phyloP scores from a whole-genome alignment of 2,888 invertebrate species.

The Drosophila paramelanica region DNA sequence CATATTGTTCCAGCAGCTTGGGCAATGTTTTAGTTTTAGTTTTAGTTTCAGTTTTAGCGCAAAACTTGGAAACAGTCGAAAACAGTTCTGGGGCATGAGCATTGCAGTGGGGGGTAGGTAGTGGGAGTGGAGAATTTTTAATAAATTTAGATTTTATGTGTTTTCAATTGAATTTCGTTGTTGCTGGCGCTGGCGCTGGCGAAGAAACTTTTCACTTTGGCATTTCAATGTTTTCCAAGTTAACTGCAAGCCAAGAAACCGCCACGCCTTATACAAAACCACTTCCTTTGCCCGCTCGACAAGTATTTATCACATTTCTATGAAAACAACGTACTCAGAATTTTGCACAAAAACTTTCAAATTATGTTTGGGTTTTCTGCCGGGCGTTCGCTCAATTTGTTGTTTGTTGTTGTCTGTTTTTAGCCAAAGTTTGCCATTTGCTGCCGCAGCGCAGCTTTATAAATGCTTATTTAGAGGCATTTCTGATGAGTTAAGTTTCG shows the following conservation, averaged over 20 bases:
- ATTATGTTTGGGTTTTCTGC: conserved; percentile 67
- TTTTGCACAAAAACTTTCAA: conserved; percentile 71
- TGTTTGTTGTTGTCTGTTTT: conserved; percentile 36
- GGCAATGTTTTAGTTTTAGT: conserved; percentile 52
- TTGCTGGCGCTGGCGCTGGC: conserved; percentile 20
- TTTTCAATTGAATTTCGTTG: conserved; percentile 75
- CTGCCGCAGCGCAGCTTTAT: conserved; percentile 67
- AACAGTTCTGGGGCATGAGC: conserved; percentile 28
- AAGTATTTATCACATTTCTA: conserved; percentile 79
- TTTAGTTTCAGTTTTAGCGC: conserved; percentile 35
- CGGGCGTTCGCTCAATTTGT: conserved; percentile 31
- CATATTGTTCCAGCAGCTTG: conserved; percentile 56
- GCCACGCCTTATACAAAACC: conserved; percentile 39
- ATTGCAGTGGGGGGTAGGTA: background rate
- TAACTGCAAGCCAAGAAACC: conserved; percentile 64
- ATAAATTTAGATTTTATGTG: conserved; percentile 76
- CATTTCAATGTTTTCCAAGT: conserved; percentile 78
- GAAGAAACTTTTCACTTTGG: conserved; percentile 74
- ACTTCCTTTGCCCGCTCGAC: conserved; percentile 45
- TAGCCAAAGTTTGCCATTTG: conserved; percentile 65
- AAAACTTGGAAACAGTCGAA: conserved; percentile 53
- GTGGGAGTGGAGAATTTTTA: conserved; percentile 43
- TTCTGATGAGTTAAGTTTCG: conserved; percentile 76
- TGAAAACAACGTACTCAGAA: conserved; percentile 78
- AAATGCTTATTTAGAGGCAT: conserved; percentile 78